Base-by-base conservation (phyloP, 92 coral and sea anemone genomes). In the Siderastrea radians region DNA sequence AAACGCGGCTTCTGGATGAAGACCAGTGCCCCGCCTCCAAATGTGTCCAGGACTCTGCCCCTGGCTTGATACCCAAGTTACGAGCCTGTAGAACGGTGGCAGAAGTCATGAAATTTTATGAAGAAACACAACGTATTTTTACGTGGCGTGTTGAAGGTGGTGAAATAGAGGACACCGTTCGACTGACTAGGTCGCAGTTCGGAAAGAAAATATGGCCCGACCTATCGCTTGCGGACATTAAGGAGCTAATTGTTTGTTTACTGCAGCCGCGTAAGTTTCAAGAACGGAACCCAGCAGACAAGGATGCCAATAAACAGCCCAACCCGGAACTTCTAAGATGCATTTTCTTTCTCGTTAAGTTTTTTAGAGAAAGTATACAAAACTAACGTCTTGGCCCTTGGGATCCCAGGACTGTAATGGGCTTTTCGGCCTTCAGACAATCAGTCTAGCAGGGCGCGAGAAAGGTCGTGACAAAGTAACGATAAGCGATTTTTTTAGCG, bases 201-300 rank as follows among this genome's bases (percentile, higher is more conserved):
- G 98, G 98, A 6, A 96, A 96, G 94, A 96, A 96, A 78, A 75
- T 94, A 79, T 96, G 99, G 99, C 92, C 98, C 0, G 99, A 96
- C 77, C 79, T 94, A 53, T 86, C 97, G 0, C 85, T 87, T 66
- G 94, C 92, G 4, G 96, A 88, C 49, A 74, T 96, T 19, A 93
- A 94, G 74, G 86, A 78, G 1, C 90, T 96, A n/a, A 80, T 96
- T 59, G 57, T 87, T 50, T 87, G 92, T 63, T 72, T 96, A 68
- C 64, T 96, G 70, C 91, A 85, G 51, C 99, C 99, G 1, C 89
- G 87, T 10, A 74, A 84, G 64, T 76, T 94, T 38, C 90, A 87
- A 61, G 82, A 92, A 48, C 79, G 91, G 64, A 88, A 92, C 75
- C 93, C 95, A 6, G 86, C 70, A 74, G 93, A 93, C 86, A 94